phyloP scores from a whole-genome alignment of 1,140 invertebrate species.

The Frieseomelitta varia region DNA sequence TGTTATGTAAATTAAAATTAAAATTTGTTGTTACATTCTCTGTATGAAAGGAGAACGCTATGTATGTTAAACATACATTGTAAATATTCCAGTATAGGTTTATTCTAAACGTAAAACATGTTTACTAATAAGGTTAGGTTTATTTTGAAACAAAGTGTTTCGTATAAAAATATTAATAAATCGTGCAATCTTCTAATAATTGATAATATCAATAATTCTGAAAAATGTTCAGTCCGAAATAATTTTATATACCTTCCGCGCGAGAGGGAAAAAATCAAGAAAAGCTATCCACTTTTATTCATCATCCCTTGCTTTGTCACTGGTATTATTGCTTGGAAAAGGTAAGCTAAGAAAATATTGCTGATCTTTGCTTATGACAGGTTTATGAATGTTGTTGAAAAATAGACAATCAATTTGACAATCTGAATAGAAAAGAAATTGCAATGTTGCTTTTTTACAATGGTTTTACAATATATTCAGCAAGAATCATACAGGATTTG shows the following conservation, averaged over 20 bases:
- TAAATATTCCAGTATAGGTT: not conserved
- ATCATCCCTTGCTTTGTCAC: not conserved
- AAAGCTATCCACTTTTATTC: not conserved
- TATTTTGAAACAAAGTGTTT: not conserved
- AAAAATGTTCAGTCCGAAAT: not conserved
- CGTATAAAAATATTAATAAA: not conserved
- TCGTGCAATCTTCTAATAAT: not conserved
- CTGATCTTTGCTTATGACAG: not conserved
- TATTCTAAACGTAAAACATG: not conserved
- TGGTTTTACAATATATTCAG: too few relatives aligned
- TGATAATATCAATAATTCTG: not conserved
- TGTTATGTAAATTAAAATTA: not conserved
- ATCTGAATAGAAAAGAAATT: not conserved
- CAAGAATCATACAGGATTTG: too few relatives aligned
- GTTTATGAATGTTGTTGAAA: not conserved
- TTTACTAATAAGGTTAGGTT: slow-evolving; percentile 8
- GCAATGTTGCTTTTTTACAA: not conserved
- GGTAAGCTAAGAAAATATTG: not conserved
- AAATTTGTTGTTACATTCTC: not conserved
- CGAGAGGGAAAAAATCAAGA: not conserved
- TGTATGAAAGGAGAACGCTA: not conserved
- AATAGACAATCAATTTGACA: not conserved
- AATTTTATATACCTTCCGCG: not conserved
- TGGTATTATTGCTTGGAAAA: slow-evolving; percentile 11
- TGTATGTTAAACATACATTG: not conserved